phyloP scores from a whole-genome alignment of 2,797 vertebrate genomes.

The Momotus momota region DNA sequence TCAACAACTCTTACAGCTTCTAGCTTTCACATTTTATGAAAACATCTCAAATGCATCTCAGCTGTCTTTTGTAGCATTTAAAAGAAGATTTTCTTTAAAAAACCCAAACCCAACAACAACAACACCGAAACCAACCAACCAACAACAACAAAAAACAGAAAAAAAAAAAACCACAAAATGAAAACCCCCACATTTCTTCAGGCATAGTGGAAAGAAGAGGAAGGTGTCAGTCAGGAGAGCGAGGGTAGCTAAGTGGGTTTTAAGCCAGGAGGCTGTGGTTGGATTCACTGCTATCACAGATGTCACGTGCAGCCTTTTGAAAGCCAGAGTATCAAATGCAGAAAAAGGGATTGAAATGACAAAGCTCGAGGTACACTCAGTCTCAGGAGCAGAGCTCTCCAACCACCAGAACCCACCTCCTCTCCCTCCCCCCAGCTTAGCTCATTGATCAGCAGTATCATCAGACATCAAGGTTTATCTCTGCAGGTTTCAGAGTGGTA shows the following conservation, averaged over 20 bases:
- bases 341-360: not conserved
- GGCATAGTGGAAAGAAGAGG: not conserved
- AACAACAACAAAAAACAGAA: not conserved
- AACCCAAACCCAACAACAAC: not conserved
- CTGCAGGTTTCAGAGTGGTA: not conserved
- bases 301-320: not conserved
- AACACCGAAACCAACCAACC: too few species aligned
- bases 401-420: not conserved
- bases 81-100: not conserved
- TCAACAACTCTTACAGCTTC: not conserved
- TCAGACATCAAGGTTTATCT: not conserved
- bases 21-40: not conserved
- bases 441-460: not conserved
- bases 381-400: not conserved
- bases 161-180: too few species aligned
- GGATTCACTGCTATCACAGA: not conserved
- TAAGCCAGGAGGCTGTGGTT: not conserved
- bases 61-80: not conserved
- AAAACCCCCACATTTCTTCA: not conserved
- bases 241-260: not conserved
- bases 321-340: not conserved
- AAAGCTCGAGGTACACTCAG: fast-evolving
- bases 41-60: not conserved
- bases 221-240: not conserved
- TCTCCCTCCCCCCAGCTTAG: not conserved